Conservation (phyloP, 2,797 vertebrate genomes). For the Microtus californicus region DNA sequence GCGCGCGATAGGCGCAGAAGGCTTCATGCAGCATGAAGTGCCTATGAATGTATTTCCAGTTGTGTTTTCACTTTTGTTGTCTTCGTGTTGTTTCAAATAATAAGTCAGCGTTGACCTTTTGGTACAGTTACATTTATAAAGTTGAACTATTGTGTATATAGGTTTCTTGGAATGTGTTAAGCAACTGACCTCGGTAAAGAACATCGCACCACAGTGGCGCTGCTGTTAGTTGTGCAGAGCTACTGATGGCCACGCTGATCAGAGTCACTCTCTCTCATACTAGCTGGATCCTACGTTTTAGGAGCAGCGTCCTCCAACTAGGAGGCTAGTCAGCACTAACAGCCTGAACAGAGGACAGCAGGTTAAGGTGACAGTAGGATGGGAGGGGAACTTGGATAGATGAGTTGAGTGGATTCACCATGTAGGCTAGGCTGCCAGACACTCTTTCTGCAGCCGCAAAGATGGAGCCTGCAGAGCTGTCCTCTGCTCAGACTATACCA, state of each 20-base stretch:
- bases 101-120: constrained; percentile 16
- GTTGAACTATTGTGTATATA: neutral
- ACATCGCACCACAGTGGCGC: neutral
- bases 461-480: neutral
- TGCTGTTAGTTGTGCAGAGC: constrained; percentile 7
- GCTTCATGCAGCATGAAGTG: neutral
- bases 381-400: neutral
- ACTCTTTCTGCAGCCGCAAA: neutral
- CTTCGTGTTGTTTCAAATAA: constrained; percentile 33
- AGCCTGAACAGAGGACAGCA: neutral
- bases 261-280: constrained; percentile 15
- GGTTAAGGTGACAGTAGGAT: neutral
- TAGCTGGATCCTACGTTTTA: constrained; percentile 44
- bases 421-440: neutral
- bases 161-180: constrained; percentile 48
- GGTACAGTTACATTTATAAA: constrained; percentile 19
- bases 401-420: neutral
- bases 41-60: neutral
- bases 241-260: constrained; percentile 21
- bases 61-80: constrained; percentile 12
- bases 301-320: neutral
- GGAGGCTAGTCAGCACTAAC: constrained; percentile 54
- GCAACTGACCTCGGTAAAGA: constrained; percentile 35
- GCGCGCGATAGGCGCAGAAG: neutral
- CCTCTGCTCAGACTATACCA: constrained; percentile 17